Evolutionary conservation across 2,888 invertebrate species (phyloP).

Genomic region (Machimus rusticus): DNA sequence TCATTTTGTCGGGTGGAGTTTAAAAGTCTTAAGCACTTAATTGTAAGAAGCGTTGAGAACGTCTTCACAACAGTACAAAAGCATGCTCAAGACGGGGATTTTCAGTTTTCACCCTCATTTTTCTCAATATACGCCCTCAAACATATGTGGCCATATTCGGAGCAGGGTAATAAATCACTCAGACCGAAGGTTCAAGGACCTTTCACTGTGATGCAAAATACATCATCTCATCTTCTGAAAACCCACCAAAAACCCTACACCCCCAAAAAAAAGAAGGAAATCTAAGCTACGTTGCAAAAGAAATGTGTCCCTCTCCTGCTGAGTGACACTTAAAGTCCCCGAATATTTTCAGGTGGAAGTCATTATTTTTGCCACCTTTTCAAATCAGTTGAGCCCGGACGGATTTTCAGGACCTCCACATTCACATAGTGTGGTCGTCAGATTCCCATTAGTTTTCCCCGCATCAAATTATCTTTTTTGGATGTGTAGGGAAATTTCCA

Average conservation of each 20-base stretch:
- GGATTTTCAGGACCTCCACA: neutral
- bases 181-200: neutral
- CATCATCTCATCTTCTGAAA: neutral
- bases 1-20: neutral
- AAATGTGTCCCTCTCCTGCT: neutral
- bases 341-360: neutral
- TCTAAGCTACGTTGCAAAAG: neutral
- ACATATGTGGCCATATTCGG: neutral
- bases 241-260: neutral
- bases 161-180: slow-evolving; percentile 6
- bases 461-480: neutral
- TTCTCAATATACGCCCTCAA: neutral
- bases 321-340: neutral
- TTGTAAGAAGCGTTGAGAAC: neutral
- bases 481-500: neutral
- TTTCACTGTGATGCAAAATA: neutral
- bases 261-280: too few relatives aligned
- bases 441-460: neutral
- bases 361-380: neutral
- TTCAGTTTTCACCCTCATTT: neutral
- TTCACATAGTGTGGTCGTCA: neutral
- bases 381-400: neutral
- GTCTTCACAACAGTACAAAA: neutral
- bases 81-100: neutral
- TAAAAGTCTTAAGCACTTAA: neutral